Evolutionary conservation across 2,797 vertebrate species (phyloP).

Genomic region (Sebastolobus alascanus): DNA sequence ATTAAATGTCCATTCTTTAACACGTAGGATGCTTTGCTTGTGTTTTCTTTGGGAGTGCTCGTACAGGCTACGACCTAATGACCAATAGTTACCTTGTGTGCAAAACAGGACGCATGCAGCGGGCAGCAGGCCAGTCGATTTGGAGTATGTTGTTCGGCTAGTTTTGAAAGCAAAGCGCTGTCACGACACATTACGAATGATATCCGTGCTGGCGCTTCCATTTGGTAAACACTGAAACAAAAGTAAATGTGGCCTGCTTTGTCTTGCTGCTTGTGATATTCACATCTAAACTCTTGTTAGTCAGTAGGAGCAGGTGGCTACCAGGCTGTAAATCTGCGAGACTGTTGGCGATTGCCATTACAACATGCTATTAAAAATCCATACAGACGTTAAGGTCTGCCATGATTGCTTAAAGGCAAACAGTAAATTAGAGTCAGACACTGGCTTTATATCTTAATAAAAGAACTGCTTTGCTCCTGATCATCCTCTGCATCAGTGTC

Average conservation of each 20-base stretch:
- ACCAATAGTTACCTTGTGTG: slow-evolving; percentile 5
- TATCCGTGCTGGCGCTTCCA: slow-evolving; percentile 41
- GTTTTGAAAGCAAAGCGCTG: slow-evolving; percentile 51
- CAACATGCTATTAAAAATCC: slow-evolving; percentile 58
- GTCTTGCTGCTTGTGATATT: slow-evolving; percentile 5
- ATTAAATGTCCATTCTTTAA: slow-evolving; percentile 26
- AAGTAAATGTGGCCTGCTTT: slow-evolving; percentile 34
- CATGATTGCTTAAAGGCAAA: slow-evolving; percentile 37
- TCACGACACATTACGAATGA: slow-evolving; percentile 28
- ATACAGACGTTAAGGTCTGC: slow-evolving; percentile 51
- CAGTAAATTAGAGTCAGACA: slow-evolving; percentile 56
- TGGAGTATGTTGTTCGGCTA: slow-evolving; percentile 37
- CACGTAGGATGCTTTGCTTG: slow-evolving; percentile 13
- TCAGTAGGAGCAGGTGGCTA: slow-evolving; percentile 21
- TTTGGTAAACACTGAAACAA: slow-evolving; percentile 56
- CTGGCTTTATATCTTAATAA: slow-evolving; percentile 60
- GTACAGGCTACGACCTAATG: slow-evolving; percentile 13
- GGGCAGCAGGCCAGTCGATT: slow-evolving; percentile 7
- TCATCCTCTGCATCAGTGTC: slow-evolving; percentile 75
- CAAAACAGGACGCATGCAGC: slow-evolving; percentile 26
- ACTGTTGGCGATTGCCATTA: slow-evolving; percentile 50
- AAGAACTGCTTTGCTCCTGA: slow-evolving; percentile 57
- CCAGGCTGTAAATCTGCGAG: slow-evolving; percentile 38
- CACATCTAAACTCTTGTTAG: neutral
- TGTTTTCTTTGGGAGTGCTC: slow-evolving; percentile 39